Evolutionary conservation across 2,888 invertebrate genomes (phyloP).

Genomic region (Antitype chi): DNA sequence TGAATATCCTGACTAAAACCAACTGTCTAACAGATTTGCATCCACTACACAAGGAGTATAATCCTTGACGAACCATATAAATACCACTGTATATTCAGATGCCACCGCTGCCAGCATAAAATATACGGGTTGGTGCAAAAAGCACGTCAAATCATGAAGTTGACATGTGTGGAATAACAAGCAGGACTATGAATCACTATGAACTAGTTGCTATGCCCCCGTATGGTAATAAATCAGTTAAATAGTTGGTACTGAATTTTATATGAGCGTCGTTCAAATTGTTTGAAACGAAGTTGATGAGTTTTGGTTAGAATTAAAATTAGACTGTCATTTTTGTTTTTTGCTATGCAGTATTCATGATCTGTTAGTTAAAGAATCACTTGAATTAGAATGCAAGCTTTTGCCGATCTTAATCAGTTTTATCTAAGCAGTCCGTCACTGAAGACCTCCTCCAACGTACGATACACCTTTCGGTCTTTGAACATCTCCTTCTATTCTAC

Average conservation of each 20-base stretch:
- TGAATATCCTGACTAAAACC: conserved; percentile 28
- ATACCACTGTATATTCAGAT: conserved; percentile 66
- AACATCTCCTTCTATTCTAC: neutral
- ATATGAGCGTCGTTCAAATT: conserved; percentile 44
- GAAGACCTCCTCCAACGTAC: neutral
- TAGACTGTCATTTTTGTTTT: neutral
- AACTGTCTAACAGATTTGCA: conserved; percentile 27
- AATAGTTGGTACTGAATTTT: conserved; percentile 56
- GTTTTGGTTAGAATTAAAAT: conserved; percentile 24
- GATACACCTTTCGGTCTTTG: neutral
- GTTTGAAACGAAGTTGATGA: conserved; percentile 25
- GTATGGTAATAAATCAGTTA: conserved; percentile 63
- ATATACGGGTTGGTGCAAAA: conserved; percentile 71
- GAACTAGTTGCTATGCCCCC: conserved; percentile 71
- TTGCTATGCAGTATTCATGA: neutral
- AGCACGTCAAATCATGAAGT: conserved; percentile 71
- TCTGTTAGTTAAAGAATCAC: neutral
- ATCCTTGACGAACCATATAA: conserved; percentile 45
- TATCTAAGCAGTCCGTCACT: neutral
- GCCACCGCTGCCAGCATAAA: conserved; percentile 60
- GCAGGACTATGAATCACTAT: conserved; percentile 63
- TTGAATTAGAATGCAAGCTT: neutral
- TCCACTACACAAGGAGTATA: conserved; percentile 34
- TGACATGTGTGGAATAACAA: conserved; percentile 73
- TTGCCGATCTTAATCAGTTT: neutral